A percentile compares a stretch with the other conserved stretches of the same genome.
phyloP scores from a whole-genome alignment of 1,140 invertebrate species.

The Coptotermes formosanus region DNA sequence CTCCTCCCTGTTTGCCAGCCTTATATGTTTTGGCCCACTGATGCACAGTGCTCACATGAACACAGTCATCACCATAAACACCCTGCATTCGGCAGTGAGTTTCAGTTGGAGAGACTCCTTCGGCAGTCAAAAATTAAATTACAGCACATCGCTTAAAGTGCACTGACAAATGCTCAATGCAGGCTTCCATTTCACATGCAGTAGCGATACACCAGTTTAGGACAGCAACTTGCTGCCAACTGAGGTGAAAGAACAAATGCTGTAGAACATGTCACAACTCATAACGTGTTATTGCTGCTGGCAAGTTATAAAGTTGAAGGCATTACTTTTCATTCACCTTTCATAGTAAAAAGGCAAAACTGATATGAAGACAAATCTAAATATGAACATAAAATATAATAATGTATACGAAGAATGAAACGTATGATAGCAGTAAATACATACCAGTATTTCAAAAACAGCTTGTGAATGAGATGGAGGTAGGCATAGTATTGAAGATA shows the following conservation, averaged over 20 bases:
- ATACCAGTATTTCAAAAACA: too few relatives aligned
- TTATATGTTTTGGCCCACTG: neutral
- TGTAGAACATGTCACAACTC: too few relatives aligned
- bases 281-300: neutral
- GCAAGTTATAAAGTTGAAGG: neutral
- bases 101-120: neutral
- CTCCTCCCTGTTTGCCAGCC: neutral
- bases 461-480: too few relatives aligned
- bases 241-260: too few relatives aligned
- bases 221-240: too few relatives aligned
- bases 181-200: neutral
- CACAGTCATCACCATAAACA: neutral
- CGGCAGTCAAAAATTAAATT: neutral
- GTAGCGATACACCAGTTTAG: neutral
- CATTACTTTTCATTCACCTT: neutral
- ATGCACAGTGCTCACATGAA: slow-evolving; percentile 1
- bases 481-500: too few relatives aligned
- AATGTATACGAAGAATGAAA: too few relatives aligned
- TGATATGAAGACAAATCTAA: too few relatives aligned
- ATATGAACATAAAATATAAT: too few relatives aligned
- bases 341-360: too few relatives aligned
- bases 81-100: neutral
- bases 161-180: neutral
- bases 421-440: too few relatives aligned
- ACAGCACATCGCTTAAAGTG: neutral